Evolutionary conservation across 2,113 vertebrate species (phyloP).

Genomic region (Rhodinocichla rosea): DNA sequence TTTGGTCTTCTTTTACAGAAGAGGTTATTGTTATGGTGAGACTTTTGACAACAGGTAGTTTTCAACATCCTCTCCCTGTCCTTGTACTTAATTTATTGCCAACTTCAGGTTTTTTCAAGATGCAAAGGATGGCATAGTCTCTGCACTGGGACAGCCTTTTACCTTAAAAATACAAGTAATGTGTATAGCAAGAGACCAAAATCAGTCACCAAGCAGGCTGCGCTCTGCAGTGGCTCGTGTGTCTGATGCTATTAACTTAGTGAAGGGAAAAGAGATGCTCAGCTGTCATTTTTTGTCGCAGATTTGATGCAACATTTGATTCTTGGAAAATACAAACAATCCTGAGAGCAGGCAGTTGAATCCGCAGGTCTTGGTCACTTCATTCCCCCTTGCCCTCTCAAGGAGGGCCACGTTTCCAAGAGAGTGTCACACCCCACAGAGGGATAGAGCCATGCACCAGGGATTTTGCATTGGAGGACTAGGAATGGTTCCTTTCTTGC

Average conservation of each 20-base stretch:
- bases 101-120: background rate
- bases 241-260: background rate
- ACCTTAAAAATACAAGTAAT: background rate
- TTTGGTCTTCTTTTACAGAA: background rate
- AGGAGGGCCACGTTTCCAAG: accelerated
- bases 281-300: background rate
- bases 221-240: accelerated
- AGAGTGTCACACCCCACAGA: background rate
- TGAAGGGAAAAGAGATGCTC: background rate
- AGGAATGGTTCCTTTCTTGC: background rate
- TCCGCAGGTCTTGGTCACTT: background rate
- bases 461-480: background rate
- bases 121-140: background rate
- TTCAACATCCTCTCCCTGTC: background rate
- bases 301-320: background rate
- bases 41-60: background rate
- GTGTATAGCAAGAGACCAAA: background rate
- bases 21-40: background rate
- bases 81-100: background rate
- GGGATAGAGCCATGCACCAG: accelerated
- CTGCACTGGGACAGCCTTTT: background rate
- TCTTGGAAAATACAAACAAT: background rate
- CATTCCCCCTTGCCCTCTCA: accelerated
- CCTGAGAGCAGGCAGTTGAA: background rate
- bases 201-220: background rate